Evolutionary conservation across 2,888 invertebrate genomes (phyloP).

Genomic region (Pseudeuparius sepicola): DNA sequence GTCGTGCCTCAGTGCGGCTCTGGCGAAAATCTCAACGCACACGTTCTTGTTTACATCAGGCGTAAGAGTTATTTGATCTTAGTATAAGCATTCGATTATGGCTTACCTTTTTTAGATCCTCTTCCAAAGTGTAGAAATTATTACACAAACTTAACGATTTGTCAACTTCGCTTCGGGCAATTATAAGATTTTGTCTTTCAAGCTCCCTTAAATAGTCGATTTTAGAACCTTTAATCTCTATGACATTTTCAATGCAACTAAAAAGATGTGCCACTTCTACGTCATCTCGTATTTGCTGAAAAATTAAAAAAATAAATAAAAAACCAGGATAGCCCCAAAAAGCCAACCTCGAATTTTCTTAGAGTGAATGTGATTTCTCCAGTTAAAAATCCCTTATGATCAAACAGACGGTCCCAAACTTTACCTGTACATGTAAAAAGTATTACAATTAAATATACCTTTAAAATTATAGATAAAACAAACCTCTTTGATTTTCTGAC

Average conservation of each 20-base stretch:
- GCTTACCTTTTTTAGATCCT: conserved; percentile 43
- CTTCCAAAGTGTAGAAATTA: conserved; percentile 50
- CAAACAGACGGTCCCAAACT: conserved; percentile 76
- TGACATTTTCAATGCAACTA: conserved; percentile 62
- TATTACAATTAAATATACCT: conserved; percentile 14
- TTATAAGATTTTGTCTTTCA: conserved; percentile 50
- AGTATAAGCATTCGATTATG: too few relatives aligned
- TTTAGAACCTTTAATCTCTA: conserved; percentile 67
- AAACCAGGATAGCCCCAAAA: conserved; percentile 22
- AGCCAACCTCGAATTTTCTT: conserved; percentile 79
- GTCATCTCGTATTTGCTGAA: conserved; percentile 66
- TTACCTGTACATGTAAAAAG: conserved; percentile 62
- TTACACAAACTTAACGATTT: conserved; percentile 54
- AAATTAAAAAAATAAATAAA: conserved; percentile 17
- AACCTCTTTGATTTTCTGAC: too few relatives aligned
- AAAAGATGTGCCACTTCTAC: conserved; percentile 72
- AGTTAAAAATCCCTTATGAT: conserved; percentile 76
- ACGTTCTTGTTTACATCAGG: too few relatives aligned
- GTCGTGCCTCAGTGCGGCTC: too few relatives aligned
- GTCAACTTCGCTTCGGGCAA: conserved; percentile 53
- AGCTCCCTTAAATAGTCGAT: conserved; percentile 56
- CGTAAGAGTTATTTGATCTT: too few relatives aligned
- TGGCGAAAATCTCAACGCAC: too few relatives aligned
- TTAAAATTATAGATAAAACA: too few relatives aligned
- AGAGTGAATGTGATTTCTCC: conserved; percentile 78